Evolutionary conservation across 2,797 vertebrate species (phyloP).

Genomic region (Parauchenoglanis punctatus): DNA sequence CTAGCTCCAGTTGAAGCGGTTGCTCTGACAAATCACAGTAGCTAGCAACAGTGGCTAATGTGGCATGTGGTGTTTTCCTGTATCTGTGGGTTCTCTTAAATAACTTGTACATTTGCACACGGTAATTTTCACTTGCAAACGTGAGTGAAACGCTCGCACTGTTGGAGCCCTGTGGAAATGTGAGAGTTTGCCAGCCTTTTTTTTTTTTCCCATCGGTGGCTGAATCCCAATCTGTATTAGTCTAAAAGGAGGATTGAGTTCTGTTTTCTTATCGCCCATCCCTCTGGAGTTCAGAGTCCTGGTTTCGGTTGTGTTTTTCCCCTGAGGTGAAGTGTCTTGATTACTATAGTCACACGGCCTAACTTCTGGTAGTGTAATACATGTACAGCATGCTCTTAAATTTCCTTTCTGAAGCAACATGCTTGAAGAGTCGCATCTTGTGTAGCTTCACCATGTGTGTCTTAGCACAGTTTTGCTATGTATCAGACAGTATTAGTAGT

Average conservation of each 20-base stretch:
- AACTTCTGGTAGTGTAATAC: neutral
- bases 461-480: neutral
- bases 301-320: constrained; percentile 11
- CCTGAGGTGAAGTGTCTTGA: constrained; percentile 39
- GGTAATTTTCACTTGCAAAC: constrained; percentile 7
- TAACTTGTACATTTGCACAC: constrained; percentile 12
- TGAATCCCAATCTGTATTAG: constrained; percentile 17
- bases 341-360: constrained; percentile 22
- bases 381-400: neutral
- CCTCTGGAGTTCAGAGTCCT: constrained; percentile 17
- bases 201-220: neutral
- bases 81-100: constrained; percentile 18
- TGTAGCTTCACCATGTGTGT: neutral
- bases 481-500: neutral
- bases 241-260: constrained; percentile 14
- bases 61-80: constrained; percentile 1
- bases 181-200: neutral
- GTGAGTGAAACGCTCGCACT: constrained; percentile 1
- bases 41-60: neutral
- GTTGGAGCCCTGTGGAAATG: constrained; percentile 8
- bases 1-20: neutral
- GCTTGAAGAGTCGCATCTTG: neutral
- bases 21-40: neutral
- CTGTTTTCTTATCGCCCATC: constrained; percentile 1
- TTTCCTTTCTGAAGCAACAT: neutral